A percentile compares a stretch with the other conserved stretches of the same genome.
Conservation (phyloP, 2,113 vertebrate genomes). For the Tachysurus fulvidraco region DNA sequence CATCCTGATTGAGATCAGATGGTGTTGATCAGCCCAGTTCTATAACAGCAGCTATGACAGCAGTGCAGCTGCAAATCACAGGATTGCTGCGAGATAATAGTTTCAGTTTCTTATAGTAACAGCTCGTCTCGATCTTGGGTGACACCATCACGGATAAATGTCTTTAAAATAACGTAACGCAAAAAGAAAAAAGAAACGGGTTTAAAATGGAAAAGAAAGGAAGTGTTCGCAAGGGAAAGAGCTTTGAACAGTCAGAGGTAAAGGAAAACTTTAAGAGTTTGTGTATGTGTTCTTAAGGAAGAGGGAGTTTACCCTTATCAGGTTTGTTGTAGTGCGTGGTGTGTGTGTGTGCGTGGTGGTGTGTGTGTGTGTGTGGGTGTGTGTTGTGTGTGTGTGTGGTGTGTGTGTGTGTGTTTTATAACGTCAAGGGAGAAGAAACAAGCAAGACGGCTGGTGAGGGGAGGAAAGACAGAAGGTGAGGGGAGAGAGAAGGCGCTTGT, state of each 20-base stretch:
- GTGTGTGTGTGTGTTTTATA: neutral
- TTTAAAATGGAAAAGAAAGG: neutral
- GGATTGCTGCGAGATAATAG: neutral
- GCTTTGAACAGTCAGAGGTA: too few relatives aligned
- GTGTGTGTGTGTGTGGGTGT: too few relatives aligned
- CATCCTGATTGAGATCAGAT: neutral
- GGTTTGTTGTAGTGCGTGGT: too few relatives aligned
- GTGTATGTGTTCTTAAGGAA: too few relatives aligned
- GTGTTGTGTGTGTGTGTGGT: neutral
- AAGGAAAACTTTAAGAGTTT: too few relatives aligned
- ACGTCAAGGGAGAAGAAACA: neutral
- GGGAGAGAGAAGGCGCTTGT: slow-evolving; percentile 36
- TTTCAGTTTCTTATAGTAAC: neutral
- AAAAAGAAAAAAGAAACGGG: neutral
- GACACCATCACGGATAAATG: too few relatives aligned
- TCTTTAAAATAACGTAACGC: neutral
- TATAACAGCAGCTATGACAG: neutral
- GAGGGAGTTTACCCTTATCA: neutral
- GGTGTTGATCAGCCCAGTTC: neutral
- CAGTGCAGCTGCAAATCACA: neutral
- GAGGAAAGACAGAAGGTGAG: neutral
- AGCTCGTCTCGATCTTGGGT: too few relatives aligned
- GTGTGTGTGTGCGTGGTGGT: too few relatives aligned
- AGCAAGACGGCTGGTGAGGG: neutral
- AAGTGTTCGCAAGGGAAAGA: neutral